Base-by-base conservation (phyloP, 2,113 vertebrate species). In the Rhombomys opimus region DNA sequence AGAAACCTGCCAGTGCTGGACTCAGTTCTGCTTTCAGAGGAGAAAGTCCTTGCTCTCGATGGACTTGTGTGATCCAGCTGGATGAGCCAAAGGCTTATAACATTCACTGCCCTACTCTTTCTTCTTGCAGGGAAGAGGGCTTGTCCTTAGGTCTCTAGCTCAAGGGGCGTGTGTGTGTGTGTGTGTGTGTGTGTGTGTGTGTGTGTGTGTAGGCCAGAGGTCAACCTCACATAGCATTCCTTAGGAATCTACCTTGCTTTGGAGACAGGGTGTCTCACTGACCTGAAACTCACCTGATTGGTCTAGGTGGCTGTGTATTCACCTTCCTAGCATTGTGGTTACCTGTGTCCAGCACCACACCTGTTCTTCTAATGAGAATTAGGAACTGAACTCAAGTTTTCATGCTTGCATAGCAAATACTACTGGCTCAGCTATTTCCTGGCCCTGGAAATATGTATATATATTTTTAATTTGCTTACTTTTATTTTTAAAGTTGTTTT, bases 11-110 rank as follows among this genome's bases (percentile, higher is more conserved):
- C 67, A 70, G 30, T 65, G 54, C 50, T 68, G 41, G 76, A 41
- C 91, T 87, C 63, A 61, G n/a, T 76, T 93, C 89, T 90, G 2
- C 63, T 84, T 89, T 87, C 7, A 80, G 41, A 91, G 78, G 32
- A 86, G 67, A 93, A 96, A 65, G 30, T 77, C 77, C 27, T n/a
- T 91, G 50, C 41, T 65, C 68, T 93, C 82, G 35, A 17, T 46
- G 46, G 46, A 46, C n/a, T 73, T 81, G 50, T 5, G 57, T 6
- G 92, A 7, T 32, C 85, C 20, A 32, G n/a, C 86, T 95, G 46
- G 6, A 96, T 70, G 94, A 95, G 94, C 95, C 97, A 89, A 95
- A 93, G 84, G 17, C 93, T 30, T 90, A 63, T 81, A 72, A 72
- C 32, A 18, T 18, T 32, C n/a, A n/a, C 70, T 72, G 2, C 1